Evolutionary conservation across 2,113 vertebrate species (phyloP).

Genomic region (Anolis carolinensis): DNA sequence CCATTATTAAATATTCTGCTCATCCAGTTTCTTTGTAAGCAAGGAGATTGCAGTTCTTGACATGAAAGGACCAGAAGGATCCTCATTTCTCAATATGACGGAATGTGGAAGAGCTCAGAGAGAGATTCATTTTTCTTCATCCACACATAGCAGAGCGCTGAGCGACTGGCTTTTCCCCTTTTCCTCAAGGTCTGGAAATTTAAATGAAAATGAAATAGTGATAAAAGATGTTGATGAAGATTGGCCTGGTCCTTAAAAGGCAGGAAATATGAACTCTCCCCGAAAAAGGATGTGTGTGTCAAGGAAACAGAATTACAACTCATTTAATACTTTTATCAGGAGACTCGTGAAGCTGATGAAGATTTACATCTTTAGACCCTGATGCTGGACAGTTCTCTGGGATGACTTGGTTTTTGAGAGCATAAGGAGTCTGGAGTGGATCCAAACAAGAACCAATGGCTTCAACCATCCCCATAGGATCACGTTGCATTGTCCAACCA

Average conservation of each 20-base stretch:
- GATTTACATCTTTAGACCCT: no score
- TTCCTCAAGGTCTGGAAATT: not conserved
- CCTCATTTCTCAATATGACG: slow-evolving; percentile 40
- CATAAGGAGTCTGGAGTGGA: no score
- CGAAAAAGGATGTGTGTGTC: not conserved
- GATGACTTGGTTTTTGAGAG: no score
- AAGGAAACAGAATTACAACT: not conserved
- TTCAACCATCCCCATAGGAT: no score
- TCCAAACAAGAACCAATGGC: no score
- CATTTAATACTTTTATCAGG: not conserved
- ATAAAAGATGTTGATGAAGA: slow-evolving; percentile 11
- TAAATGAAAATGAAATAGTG: slow-evolving; percentile 47
- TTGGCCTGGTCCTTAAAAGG: slow-evolving; percentile 17
- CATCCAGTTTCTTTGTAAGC: slow-evolving; percentile 21
- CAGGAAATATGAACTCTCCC: not conserved
- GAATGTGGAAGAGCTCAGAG: not conserved
- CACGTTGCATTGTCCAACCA: no score
- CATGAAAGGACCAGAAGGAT: slow-evolving; percentile 23
- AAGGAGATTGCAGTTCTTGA: slow-evolving; percentile 24
- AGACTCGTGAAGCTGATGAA: not conserved
- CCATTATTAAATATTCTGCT: slow-evolving; percentile 39
- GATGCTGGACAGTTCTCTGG: no score
- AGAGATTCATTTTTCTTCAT: slow-evolving; percentile 19
- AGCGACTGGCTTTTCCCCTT: not conserved
- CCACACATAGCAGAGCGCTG: not conserved